phyloP scores from a whole-genome alignment of 2,797 vertebrate genomes.

The Clarias laeviceps region DNA sequence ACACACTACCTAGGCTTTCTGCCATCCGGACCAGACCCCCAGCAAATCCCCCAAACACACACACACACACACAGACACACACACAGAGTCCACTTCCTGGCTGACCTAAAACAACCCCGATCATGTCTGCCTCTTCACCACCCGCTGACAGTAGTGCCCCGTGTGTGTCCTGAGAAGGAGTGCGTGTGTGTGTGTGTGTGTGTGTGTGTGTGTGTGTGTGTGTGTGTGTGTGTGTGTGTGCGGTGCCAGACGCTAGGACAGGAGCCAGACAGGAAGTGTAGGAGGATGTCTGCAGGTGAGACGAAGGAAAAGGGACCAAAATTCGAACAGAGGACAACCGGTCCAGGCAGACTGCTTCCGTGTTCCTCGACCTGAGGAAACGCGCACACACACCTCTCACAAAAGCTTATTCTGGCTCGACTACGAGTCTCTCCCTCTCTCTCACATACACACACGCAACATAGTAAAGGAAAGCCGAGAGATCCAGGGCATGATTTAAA shows the following conservation, averaged over 20 bases:
- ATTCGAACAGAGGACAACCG: not conserved
- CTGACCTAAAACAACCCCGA: conserved; percentile 55
- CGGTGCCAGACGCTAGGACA: conserved; percentile 18
- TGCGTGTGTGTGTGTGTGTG: conserved; percentile 25
- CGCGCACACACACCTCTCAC: not conserved
- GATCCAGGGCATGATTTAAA: too few relatives aligned
- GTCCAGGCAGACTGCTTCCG: conserved; percentile 4
- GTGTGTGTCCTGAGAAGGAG: conserved; percentile 34
- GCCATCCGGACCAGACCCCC: conserved; percentile 34
- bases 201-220: conserved; percentile 33
- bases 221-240: conserved; percentile 21
- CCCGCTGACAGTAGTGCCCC: conserved; percentile 50
- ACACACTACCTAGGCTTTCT: conserved; percentile 44
- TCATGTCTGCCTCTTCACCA: conserved; percentile 56
- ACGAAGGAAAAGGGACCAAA: conserved; percentile 9
- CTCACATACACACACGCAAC: not conserved
- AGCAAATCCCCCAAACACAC: conserved; percentile 24
- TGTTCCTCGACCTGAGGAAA: not conserved
- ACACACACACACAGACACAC: conserved; percentile 40
- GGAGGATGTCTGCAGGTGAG: conserved; percentile 35
- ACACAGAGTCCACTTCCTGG: conserved; percentile 54
- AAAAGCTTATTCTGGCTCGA: not conserved
- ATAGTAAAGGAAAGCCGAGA: not conserved
- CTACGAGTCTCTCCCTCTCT: not conserved
- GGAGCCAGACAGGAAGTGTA: conserved; percentile 44